Evolutionary conservation across 2,888 invertebrate genomes (phyloP).

Genomic region (Rhorus exstirpatorius): DNA sequence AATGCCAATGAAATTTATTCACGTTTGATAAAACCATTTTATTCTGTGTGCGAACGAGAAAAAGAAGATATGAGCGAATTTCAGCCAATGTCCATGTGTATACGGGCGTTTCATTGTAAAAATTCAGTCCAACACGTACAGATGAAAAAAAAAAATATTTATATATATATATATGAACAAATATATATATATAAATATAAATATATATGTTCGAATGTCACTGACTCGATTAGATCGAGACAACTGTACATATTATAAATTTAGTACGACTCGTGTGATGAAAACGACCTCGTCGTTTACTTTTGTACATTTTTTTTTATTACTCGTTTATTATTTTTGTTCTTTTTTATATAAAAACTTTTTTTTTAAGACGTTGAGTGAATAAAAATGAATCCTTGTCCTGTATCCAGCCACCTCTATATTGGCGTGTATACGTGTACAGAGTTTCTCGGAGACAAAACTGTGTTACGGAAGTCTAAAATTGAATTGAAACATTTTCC

Average conservation of each 20-base stretch:
- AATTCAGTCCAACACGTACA: not conserved
- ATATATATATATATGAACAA: not conserved
- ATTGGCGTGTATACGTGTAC: not conserved
- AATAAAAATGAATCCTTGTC: slow-evolving; percentile 45
- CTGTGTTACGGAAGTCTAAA: not conserved
- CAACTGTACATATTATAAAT: slow-evolving; percentile 55
- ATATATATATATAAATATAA: no score
- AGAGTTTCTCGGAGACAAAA: not conserved
- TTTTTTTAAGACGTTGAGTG: slow-evolving; percentile 33
- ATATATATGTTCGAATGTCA: not conserved
- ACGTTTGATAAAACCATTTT: slow-evolving; percentile 5
- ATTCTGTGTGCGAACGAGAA: not conserved
- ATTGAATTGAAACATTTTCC: no score
- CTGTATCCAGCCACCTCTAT: not conserved
- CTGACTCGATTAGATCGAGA: slow-evolving; percentile 27
- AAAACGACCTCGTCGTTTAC: slow-evolving; percentile 41
- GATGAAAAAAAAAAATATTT: not conserved
- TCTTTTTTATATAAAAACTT: slow-evolving; percentile 47
- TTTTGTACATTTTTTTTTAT: slow-evolving; percentile 50
- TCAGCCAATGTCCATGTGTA: not conserved
- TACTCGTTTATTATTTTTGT: slow-evolving; percentile 45
- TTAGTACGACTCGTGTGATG: slow-evolving; percentile 31
- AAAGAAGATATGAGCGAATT: not conserved
- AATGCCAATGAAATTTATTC: not conserved
- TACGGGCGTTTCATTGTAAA: not conserved